These are phyloP conservation scores for Castor canadensis DNA, from an alignment of 2,113 vertebrate genomes.

Conservation along the genomic window DNA sequence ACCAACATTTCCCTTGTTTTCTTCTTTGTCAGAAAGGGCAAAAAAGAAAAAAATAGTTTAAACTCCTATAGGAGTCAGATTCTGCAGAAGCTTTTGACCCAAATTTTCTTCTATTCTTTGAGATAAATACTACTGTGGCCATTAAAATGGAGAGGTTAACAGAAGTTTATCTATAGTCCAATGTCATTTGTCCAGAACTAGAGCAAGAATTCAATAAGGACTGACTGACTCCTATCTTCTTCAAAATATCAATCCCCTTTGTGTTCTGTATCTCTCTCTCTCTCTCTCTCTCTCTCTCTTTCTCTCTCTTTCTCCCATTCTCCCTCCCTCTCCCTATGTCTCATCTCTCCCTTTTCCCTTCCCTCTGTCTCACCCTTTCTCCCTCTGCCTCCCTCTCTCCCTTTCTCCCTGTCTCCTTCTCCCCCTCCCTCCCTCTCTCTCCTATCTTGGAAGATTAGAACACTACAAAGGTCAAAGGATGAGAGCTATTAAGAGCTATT, in stretches of 20 bases:
- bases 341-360: background rate
- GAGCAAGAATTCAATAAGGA: background rate
- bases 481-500: background rate
- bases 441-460: background rate
- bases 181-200: background rate
- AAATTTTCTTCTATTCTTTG: background rate
- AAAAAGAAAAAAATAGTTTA: background rate
- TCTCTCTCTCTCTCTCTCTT: background rate
- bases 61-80: background rate
- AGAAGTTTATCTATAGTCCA: background rate
- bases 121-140: background rate
- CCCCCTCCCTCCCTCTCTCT: too few species aligned
- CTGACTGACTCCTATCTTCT: background rate
- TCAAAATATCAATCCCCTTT: background rate
- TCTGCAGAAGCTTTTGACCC: background rate
- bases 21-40: background rate
- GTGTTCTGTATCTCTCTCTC: too few species aligned
- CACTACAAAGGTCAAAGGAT: background rate
- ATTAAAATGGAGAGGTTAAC: background rate
- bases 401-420: background rate
- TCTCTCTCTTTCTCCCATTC: background rate
- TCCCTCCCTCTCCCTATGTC: background rate
- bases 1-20: background rate
- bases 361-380: background rate
- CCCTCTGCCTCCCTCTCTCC: background rate